A percentile compares a stretch with the other conserved stretches of the same genome.
Conservation (phyloP, 2,888 invertebrate genomes). For the Stegophylla sp. region DNA sequence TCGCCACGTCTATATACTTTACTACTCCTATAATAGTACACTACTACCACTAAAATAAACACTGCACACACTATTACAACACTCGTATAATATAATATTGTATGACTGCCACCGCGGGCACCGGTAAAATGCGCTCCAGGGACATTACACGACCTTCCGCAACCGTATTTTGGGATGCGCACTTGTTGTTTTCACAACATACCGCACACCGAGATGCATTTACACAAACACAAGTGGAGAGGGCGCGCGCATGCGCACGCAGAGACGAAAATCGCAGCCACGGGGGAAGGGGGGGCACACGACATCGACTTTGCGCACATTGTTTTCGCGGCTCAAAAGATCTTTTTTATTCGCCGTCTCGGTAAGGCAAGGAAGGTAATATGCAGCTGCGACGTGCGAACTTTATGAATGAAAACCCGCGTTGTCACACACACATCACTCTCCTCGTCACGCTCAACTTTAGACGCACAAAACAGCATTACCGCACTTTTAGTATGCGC, state of each 20-base stretch:
- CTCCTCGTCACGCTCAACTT: neutral
- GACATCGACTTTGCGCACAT: neutral
- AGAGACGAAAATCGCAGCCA: neutral
- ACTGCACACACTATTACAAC: too few species aligned
- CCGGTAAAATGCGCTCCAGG: neutral
- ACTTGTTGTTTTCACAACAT: constrained; percentile 36
- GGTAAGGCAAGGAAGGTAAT: neutral
- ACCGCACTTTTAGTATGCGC: neutral
- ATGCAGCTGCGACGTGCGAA: neutral
- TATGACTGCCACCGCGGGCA: neutral
- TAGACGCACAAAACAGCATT: too few species aligned
- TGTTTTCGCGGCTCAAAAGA: neutral
- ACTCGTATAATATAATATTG: too few species aligned
- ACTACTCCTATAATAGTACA: neutral
- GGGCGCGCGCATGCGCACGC: neutral
- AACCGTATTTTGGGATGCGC: constrained; percentile 12
- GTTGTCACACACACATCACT: neutral
- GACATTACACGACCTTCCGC: constrained; percentile 40
- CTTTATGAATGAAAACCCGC: constrained; percentile 4
- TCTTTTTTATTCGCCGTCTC: neutral
- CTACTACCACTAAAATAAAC: too few species aligned
- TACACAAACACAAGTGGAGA: too few species aligned
- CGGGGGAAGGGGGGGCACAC: neutral
- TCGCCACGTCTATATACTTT: too few species aligned
- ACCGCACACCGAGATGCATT: too few species aligned